Percentiles rank a stretch among this genome's conserved stretches.
Conservation (phyloP, 2,797 vertebrate genomes). For the Brachymystax lenok region DNA sequence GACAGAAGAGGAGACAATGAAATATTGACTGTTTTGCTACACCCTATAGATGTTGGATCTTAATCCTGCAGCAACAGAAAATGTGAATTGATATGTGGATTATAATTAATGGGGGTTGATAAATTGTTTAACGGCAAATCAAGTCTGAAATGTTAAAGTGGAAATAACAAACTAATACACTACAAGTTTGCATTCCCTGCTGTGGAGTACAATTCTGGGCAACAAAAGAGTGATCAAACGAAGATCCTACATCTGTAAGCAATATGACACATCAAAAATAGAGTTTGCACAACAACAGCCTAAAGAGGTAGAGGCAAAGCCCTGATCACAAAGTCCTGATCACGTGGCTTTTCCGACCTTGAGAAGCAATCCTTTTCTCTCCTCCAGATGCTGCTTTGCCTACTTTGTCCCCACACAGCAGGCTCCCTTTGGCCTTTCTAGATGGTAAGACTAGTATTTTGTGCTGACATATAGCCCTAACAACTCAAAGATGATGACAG, state of each 20-base stretch:
- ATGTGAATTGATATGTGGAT: too few relatives aligned
- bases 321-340: background rate
- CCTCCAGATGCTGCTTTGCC: background rate
- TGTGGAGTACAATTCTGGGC: too few relatives aligned
- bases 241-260: background rate
- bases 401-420: background rate
- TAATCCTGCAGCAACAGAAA: too few relatives aligned
- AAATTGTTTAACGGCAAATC: too few relatives aligned
- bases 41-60: background rate
- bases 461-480: too few relatives aligned
- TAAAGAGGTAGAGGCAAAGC: background rate
- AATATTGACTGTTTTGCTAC: background rate
- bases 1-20: background rate
- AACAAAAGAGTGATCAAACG: too few relatives aligned
- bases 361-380: background rate
- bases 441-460: background rate
- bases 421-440: conserved; percentile 13
- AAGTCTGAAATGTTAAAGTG: too few relatives aligned
- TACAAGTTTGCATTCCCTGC: too few relatives aligned
- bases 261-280: background rate
- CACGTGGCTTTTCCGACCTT: background rate
- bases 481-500: too few relatives aligned
- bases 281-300: background rate
- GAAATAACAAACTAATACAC: too few relatives aligned
- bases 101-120: too few relatives aligned